Base-by-base conservation (phyloP, 2,888 invertebrate species). In the Catocala sponsa region DNA sequence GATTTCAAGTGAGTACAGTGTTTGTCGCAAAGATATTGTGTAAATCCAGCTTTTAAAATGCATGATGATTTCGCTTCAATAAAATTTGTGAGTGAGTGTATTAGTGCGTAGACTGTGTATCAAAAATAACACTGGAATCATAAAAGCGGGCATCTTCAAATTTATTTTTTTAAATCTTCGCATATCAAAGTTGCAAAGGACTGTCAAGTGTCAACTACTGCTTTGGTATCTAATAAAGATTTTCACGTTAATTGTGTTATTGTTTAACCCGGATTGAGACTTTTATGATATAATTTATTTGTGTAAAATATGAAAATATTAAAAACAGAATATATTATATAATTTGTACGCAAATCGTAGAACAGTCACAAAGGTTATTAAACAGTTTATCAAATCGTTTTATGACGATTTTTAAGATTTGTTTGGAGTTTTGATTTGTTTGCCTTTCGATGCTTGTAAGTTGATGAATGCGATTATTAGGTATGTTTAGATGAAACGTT, bases 1-100 rank as follows among this genome's bases (percentile, higher is more conserved):
- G 73, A 68, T 58, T 44, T 51, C 70, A 62, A 51, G 89, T 89
- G 70, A 89, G 87, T 86, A 72, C 33, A 73, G 68, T 74, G 70
- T 52, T 53, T 51, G 61, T 68, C 47, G 25, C 1, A 59, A 58
- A 53, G 49, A 55, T 13, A 43, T 55, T 12, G 15, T 7, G 63
- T 44, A 62, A 63, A 59, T 42, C 10, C 64, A 44, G 46, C 33
- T 64, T 65, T 55, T 53, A n/a, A 59, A 42, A 53, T 25, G 35
- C 9, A 2, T 15, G 43, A 47, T 47, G 47, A 51, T 12, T 13
- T 25, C 12, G 61, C 63, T 70, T 61, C n/a, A 33, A 51, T 55
- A 52, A 53, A 63, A 64, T 77, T 43, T 74, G 78, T 71, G 72
- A 69, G 64, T 57, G 72, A 64, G 59, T 66, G 59, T 55, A 47